Base-by-base conservation (phyloP, 2,113 vertebrate species). In the Corythaeola cristata region DNA sequence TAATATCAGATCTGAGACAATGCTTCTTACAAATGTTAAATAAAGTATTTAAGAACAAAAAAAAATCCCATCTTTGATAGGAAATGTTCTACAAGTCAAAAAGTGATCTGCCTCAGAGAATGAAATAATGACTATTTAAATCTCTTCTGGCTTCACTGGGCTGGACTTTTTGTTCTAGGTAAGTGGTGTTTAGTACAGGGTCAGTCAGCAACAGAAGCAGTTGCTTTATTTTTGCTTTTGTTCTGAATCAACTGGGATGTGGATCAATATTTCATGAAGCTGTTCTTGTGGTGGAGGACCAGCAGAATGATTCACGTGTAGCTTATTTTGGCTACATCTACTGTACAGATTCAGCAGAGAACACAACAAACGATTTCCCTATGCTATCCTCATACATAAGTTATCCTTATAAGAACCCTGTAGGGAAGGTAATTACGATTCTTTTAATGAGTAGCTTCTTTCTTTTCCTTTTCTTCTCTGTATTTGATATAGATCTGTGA, bases 251-350 rank as follows among this genome's bases (percentile, higher is more conserved):
- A 3, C 33, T 93, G 41, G 24, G 14, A 35, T 75, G 35, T 14
- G 12, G 58, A 73, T 9, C 28, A 62, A 33, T 11, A 8, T 59
- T 77, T 94, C 15, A 19, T 37, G 50, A 49, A 82, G 14, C 11
- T 76, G 15, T 73, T 74, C 28, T 9, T 39, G 4, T 0, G 0
- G 3, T 49, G 12, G 8, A 2, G 23, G 8, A 45, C 45, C 33
- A 88, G 35, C 24, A 66, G 28, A 60, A 73, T 7, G 3, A 64
- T 75, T 88, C n/a, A 63, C 28, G 10, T 9, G 50, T 71, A 28
- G 20, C 6, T 92, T 85, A 23, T 52, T 30, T 75, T 72, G 30
- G 4, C 19, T 59, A 18, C 8, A 32, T n/a, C 32, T 63, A 28
- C 33, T 30, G 22, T 18, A 47, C 5, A 41, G 45, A 80, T 74